A percentile compares a stretch with the other conserved stretches of the same genome.
Evolutionary conservation across 2,797 vertebrate species (phyloP).

Genomic region (Phoeniculus purpureus): DNA sequence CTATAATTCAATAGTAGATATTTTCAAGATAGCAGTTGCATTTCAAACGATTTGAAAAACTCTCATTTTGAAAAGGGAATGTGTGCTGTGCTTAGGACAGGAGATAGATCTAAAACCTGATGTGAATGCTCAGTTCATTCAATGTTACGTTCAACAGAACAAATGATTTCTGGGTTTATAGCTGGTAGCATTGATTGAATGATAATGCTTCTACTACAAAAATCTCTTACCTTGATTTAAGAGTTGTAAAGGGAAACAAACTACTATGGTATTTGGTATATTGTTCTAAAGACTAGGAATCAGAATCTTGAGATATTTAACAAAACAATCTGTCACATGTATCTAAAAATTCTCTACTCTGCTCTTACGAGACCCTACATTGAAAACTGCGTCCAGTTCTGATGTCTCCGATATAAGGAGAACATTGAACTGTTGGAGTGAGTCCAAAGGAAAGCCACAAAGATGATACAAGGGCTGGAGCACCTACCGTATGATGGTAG

Average conservation of each 20-base stretch:
- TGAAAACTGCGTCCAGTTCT: too few relatives aligned
- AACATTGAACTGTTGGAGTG: too few relatives aligned
- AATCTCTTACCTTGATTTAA: neutral
- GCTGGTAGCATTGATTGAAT: neutral
- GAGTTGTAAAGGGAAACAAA: neutral
- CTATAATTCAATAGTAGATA: neutral
- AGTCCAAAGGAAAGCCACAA: too few relatives aligned
- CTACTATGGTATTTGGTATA: neutral
- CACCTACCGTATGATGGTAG: too few relatives aligned
- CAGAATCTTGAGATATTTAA: neutral
- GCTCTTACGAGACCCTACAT: too few relatives aligned
- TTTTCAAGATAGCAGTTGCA: neutral
- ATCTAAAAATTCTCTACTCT: neutral
- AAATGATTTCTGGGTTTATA: neutral
- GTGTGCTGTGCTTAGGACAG: neutral
- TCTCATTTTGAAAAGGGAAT: neutral
- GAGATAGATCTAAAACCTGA: neutral
- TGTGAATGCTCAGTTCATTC: neutral
- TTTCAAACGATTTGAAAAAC: neutral
- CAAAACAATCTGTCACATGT: neutral
- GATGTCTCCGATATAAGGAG: too few relatives aligned
- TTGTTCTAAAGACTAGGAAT: neutral
- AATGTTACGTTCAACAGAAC: neutral
- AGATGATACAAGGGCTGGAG: too few relatives aligned
- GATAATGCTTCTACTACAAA: neutral